Evolutionary conservation across 2,113 vertebrate species (phyloP).

Genomic region (Brachyhypopomus gauderio): DNA sequence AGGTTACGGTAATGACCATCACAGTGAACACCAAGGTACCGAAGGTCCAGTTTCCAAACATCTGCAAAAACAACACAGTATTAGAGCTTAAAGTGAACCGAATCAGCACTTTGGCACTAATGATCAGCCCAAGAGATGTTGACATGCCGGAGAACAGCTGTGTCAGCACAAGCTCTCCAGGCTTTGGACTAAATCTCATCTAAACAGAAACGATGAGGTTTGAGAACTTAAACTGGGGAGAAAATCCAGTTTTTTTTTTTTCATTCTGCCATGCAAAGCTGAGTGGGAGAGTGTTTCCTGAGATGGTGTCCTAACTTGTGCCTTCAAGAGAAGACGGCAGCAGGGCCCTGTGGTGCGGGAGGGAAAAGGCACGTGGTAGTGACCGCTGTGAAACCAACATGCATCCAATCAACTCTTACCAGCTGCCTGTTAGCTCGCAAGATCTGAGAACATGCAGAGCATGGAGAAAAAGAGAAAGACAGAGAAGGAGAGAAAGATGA

Average conservation of each 20-base stretch:
- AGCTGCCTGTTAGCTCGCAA: constrained; percentile 93
- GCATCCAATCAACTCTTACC: constrained; percentile 81
- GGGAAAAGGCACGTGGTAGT: neutral
- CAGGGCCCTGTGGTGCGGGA: neutral
- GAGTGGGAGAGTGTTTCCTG: constrained; percentile 5
- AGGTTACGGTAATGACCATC: constrained; percentile 96
- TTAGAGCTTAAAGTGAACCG: neutral
- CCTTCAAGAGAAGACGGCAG: constrained; percentile 33
- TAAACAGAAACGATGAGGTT: neutral
- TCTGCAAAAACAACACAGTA: constrained; percentile 69
- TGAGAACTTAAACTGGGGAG: constrained; percentile 1
- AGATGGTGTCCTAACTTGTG: neutral
- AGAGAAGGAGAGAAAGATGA: constrained; percentile 71
- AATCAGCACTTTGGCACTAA: neutral
- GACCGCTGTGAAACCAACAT: constrained; percentile 52
- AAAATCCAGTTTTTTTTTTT: constrained; percentile 8
- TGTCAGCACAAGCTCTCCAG: constrained; percentile 9
- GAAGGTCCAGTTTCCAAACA: constrained; percentile 99
- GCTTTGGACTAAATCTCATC: neutral
- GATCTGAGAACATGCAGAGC: constrained; percentile 88
- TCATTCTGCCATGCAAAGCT: constrained; percentile 24
- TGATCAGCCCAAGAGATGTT: neutral
- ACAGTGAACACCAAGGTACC: constrained; percentile 96
- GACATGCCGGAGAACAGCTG: constrained; percentile 16
- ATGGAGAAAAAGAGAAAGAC: constrained; percentile 72